Evolutionary conservation across 2,888 invertebrate species (phyloP).

Genomic region (Sesia apiformis): DNA sequence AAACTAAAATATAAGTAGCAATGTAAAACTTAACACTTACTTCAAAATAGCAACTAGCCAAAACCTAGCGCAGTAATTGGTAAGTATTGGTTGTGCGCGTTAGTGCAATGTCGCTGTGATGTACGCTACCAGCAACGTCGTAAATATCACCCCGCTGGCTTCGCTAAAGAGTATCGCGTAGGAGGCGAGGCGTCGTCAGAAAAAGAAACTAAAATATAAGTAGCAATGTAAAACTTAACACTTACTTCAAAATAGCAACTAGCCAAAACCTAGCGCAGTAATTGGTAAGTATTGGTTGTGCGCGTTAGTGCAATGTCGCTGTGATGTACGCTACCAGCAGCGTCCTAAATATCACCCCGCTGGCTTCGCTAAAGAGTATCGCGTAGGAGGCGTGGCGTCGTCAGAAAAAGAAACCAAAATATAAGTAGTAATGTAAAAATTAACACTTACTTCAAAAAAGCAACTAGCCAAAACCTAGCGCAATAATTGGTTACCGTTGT

Average conservation of each 20-base stretch:
- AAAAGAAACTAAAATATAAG: neutral
- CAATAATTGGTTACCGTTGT: neutral
- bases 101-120: constrained; percentile 13
- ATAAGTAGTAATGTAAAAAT: no score
- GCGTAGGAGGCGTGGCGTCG: constrained; percentile 13
- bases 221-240: no score
- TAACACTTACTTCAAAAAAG: no score
- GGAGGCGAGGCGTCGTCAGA: constrained; percentile 18
- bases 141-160: constrained; percentile 30
- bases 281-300: no score
- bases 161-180: constrained; percentile 19
- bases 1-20: no score
- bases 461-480: no score
- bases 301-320: neutral
- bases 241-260: no score
- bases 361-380: constrained; percentile 24
- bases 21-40: no score
- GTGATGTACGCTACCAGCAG: constrained; percentile 36
- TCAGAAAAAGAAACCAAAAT: constrained; percentile 10
- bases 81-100: neutral
- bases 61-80: no score
- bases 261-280: no score
- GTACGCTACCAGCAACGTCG: constrained; percentile 33
- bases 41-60: no score
- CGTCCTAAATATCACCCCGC: constrained; percentile 28